Percentiles rank a stretch among this genome's conserved stretches.
Evolutionary conservation across 1,140 invertebrate genomes (phyloP).

Genomic region (Drosophila kurseongensis): DNA sequence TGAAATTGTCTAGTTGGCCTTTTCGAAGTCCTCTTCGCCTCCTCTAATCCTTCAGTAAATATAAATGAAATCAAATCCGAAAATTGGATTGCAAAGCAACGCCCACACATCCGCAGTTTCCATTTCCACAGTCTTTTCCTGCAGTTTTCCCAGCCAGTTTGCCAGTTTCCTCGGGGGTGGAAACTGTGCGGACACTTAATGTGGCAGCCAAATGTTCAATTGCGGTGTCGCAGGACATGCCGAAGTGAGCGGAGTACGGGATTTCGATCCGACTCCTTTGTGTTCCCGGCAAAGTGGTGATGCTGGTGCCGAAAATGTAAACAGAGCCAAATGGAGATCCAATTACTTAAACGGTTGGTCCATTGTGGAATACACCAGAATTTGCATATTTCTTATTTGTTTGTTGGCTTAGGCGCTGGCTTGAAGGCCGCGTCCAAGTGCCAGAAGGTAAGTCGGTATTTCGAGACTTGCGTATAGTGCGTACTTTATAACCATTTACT

Average conservation of each 20-base stretch:
- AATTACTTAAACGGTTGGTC: slow-evolving; percentile 84
- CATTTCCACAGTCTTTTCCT: slow-evolving; percentile 15
- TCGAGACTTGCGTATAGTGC: background rate
- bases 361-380: slow-evolving; percentile 76
- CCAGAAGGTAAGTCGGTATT: slow-evolving; percentile 8
- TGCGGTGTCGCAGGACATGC: slow-evolving; percentile 81
- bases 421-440: slow-evolving; percentile 34
- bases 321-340: slow-evolving; percentile 82
- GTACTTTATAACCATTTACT: background rate
- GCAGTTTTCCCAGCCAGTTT: slow-evolving; percentile 10
- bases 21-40: slow-evolving; percentile 61
- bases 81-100: slow-evolving; percentile 81
- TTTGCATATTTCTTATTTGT: slow-evolving; percentile 69
- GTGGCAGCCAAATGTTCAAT: slow-evolving; percentile 80
- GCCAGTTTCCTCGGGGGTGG: slow-evolving; percentile 22
- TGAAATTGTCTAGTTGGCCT: slow-evolving; percentile 69
- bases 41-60: slow-evolving; percentile 69
- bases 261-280: slow-evolving; percentile 63
- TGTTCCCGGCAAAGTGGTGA: slow-evolving; percentile 39
- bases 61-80: slow-evolving; percentile 79
- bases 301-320: slow-evolving; percentile 67
- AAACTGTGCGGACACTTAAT: slow-evolving; percentile 57
- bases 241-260: slow-evolving; percentile 69
- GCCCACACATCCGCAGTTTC: slow-evolving; percentile 64
- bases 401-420: slow-evolving; percentile 46